Evolutionary conservation across 1,140 invertebrate genomes (phyloP), one percentile per base, ranked within the genome.

Genomic region (Diabrotica virgifera): DNA sequence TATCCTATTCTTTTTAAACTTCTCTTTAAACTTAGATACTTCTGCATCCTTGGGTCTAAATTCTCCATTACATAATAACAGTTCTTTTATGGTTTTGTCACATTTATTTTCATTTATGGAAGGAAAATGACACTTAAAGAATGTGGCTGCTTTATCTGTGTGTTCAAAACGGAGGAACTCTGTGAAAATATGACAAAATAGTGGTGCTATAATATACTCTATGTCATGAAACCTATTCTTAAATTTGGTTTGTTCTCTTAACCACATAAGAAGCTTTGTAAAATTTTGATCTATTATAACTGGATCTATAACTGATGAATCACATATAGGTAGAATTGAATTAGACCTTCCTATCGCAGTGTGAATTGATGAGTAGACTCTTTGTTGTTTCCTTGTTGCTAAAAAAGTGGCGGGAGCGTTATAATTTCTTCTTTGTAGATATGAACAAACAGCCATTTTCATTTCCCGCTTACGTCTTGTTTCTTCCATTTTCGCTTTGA

Each of bases 131-230:
- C 36, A 40, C 55, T 73, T 74, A 46, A 74, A 75, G 63, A 79
- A 79, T 36, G 62, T 65, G 9, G 64, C 46, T 9, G 75, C 70
- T 58, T 61, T 64, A 52, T 76, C 71, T n/a, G 65, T 64, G 59
- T 77, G 68, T 36, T 70, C 70, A 54, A 71, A 67, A 61, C 71
- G 66, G 6, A 72, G 62, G 36, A 79, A 69, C 57, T 78, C 76
- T 36, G 77, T 62, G 65, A 73, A 79, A 24, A 79, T 65, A 59
- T 79, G 75, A 62, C 75, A 77, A 70, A 79, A 79, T 53, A 79
- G 66, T 13, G 77, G 75, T 11, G 70, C 72, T 8, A 74, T 63
- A 36, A 78, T 53, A 12, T 65, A 61, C 59, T 76, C 70, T 14
- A 79, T 59, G 65, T 79, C 77, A 56, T 66, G 53, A 62, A 69